Evolutionary conservation across 2,888 invertebrate species (phyloP), one percentile per base, ranked within the genome.

Genomic region (Drosophila acutilabella): DNA sequence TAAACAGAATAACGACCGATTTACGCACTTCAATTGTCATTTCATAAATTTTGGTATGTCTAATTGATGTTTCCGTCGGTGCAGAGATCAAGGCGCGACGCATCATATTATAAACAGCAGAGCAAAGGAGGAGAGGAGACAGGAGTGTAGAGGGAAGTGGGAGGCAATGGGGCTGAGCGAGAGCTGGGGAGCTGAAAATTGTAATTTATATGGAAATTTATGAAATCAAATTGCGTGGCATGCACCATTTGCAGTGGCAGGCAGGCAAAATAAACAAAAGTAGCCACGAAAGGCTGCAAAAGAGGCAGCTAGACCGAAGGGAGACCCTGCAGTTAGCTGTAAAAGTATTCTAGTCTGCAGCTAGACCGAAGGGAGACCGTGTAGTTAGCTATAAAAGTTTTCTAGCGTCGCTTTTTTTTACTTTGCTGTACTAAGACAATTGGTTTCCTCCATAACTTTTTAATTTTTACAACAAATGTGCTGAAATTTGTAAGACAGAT

Each of bases 51-150:
- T 45, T 11, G 56, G 33, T 36, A 69, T 59, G 62, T 59, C 65
- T 81, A 87, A 87, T 84, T 87, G 82, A 87, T 80, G 81, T 76
- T 78, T 87, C 81, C 87, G 87, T 45, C 51, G 18, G 77, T 41
- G 47, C 71, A 67, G 60, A 83, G 83, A 77, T 79, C 81, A 75
- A 70, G 74, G 66, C 65, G 45, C 67, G 30, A 11, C 16, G 33
- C 48, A 33, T 8, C 33, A 41, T 50, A 38, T 48, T 71, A 71
- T 69, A 75, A 66, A 67, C 81, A 84, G 53, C 13, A 58, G 62
- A 36, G 57, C 11, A 36, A 3, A 10, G 38, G 2, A 20, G 23
- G 11, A 36, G 5, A 10, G 38, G 2, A 20, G 23, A n/a, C 13
- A 18, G 48, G 2, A 10, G n/a, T n/a, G n/a, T n/a, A n/a, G 47